A percentile compares a stretch with the other conserved stretches of the same genome.
Conservation (phyloP, 2,888 invertebrate genomes). For the Lasioglossum marginatum region DNA sequence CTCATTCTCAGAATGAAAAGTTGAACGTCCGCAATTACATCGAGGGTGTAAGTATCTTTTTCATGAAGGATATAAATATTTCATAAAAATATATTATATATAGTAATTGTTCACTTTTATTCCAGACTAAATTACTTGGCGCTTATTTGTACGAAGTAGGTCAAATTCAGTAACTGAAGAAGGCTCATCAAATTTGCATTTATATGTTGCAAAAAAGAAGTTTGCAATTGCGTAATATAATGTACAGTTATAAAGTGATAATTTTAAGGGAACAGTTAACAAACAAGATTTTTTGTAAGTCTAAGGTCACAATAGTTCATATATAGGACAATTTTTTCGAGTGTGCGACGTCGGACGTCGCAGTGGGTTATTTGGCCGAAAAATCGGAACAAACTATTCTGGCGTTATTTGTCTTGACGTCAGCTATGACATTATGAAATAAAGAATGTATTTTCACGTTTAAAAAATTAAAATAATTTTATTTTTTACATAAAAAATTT, state of each 20-base stretch:
- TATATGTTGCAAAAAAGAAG: neutral
- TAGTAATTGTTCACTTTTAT: conserved; percentile 76
- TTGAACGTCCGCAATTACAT: conserved; percentile 96
- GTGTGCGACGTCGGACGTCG: too few relatives aligned
- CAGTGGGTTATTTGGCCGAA: too few relatives aligned
- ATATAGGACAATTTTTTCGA: too few relatives aligned
- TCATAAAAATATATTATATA: conserved; percentile 22
- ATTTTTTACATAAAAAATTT: too few relatives aligned
- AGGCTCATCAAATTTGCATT: neutral
- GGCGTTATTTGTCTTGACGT: too few relatives aligned
- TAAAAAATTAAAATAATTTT: too few relatives aligned
- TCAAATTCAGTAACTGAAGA: conserved; percentile 82
- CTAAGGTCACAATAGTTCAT: too few relatives aligned
- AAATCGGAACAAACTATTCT: too few relatives aligned
- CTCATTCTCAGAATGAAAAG: conserved; percentile 99
- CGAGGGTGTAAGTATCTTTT: conserved; percentile 90
- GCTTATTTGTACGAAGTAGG: conserved; percentile 94
- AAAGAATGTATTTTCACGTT: too few relatives aligned
- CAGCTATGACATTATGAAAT: too few relatives aligned
- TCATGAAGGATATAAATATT: conserved; percentile 27
- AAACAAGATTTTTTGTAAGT: neutral
- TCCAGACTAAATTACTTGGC: conserved; percentile 95
- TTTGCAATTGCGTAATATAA: neutral
- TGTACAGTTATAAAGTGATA: neutral
- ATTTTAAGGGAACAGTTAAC: conserved; percentile 11